These are phyloP conservation scores for Chloropsis cyanopogon DNA, from an alignment of 2,113 vertebrate genomes.

Conservation along the genomic window DNA sequence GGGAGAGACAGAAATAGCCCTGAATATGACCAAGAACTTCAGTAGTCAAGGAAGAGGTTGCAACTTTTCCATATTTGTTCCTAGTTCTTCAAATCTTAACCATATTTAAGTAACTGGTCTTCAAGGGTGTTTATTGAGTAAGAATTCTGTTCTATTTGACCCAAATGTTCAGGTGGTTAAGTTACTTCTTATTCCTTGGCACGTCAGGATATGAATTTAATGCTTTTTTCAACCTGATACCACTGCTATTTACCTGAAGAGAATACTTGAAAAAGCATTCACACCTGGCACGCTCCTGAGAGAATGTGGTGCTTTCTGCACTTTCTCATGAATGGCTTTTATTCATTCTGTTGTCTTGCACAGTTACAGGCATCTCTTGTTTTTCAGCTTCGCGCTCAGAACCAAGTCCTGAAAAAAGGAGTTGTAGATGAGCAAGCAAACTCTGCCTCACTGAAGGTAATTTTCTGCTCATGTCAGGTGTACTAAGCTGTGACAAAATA, in stretches of 20 bases:
- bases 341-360: background rate
- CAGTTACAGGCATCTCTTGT: background rate
- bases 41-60: background rate
- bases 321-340: background rate
- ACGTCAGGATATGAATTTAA: background rate
- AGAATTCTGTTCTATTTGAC: background rate
- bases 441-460: conserved; percentile 88
- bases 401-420: conserved; percentile 96
- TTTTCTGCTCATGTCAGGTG: background rate
- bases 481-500: background rate
- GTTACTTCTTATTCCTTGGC: background rate
- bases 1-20: background rate
- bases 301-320: background rate
- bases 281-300: background rate
- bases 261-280: background rate
- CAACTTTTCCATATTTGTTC: background rate
- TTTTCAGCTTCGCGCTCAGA: conserved; percentile 94
- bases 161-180: background rate
- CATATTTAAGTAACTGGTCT: background rate
- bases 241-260: background rate
- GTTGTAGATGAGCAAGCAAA: conserved; percentile 96
- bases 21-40: background rate
- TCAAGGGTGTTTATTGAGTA: background rate
- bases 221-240: background rate
- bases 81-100: background rate